Evolutionary conservation across 1,140 invertebrate species (phyloP), one percentile per base, ranked within the genome.

Genomic region (Bombus consobrinus): DNA sequence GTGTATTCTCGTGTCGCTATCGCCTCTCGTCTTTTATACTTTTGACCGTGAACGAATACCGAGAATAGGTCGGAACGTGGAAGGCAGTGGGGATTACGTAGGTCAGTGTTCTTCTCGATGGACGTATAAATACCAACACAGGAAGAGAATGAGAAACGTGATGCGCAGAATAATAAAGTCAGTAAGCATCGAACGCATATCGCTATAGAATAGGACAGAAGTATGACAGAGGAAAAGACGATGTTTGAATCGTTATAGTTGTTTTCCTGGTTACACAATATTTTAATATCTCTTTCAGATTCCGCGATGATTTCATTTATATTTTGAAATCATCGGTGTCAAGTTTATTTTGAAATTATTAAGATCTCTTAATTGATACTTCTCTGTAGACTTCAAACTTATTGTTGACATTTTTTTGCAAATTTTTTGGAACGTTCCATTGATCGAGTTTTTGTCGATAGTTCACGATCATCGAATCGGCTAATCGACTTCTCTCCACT

Each of bases 21-120:
- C 37, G 34, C 1, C 28, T 71, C 64, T 39, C 43, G 47, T 80
- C 73, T 71, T 74, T 88, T 90, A 90, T 86, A 90, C 25, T 53
- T 75, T n/a, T 43, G 59, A 78, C 53, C 37, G 28, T 12, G 43
- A 9, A 6, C 41, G 22, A 62, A 3, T 22, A n/a, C 13, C 39
- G n/a, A 39, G 22, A 37, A 78, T 81, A 37, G 28, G 9, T 22
- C 18, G n/a, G 12, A 34, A 12, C 18, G 10, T 25, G 28, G 15
- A 47, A 47, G 1, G n/a, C 34, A 37, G 64, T 34, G 81, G 41
- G 73, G 62, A 68, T 68, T n/a, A 25, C 41, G 25, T 66, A 66
- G 28, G 59, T 83, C 72, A 66, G 18, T 43, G n/a, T 66, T 75
- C 41, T 22, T 25, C 32, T n/a, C 37, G 64, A 77, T 69, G 74